Conservation (phyloP, 2,797 vertebrate genomes). For the Gymnodraco acuticeps region DNA sequence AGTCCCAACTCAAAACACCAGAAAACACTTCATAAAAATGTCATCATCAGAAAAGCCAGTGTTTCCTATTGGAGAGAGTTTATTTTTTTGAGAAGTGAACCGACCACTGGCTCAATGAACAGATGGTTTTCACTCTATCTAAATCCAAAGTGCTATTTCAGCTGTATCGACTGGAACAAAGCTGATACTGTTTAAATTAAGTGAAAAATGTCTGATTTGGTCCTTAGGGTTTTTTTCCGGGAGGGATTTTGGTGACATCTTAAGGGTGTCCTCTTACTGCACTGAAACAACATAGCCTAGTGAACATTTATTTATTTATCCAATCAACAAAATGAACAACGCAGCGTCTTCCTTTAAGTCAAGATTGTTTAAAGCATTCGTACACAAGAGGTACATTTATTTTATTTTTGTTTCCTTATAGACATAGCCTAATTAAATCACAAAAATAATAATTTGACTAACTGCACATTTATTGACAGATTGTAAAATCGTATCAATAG, state of each 20-base stretch:
- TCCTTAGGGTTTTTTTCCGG: neutral
- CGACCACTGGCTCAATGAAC: slow-evolving; percentile 51
- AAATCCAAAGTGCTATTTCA: slow-evolving; percentile 79
- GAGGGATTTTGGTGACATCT: slow-evolving; percentile 12
- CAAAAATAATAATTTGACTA: neutral
- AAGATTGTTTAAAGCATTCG: neutral
- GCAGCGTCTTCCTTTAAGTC: neutral
- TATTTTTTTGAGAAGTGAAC: slow-evolving; percentile 59
- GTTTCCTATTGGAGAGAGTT: slow-evolving; percentile 58
- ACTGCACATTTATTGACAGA: neutral
- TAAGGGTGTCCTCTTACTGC: neutral
- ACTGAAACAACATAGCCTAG: slow-evolving; percentile 1
- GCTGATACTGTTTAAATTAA: slow-evolving; percentile 67
- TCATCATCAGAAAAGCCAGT: slow-evolving; percentile 59
- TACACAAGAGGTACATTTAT: neutral
- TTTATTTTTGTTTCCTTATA: neutral
- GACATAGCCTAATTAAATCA: neutral
- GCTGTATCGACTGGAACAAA: slow-evolving; percentile 73
- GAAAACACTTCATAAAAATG: slow-evolving; percentile 75
- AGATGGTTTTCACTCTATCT: slow-evolving; percentile 73
- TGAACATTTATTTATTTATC: neutral
- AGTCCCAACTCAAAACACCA: slow-evolving; percentile 34
- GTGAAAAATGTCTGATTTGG: slow-evolving; percentile 57
- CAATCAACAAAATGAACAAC: neutral
- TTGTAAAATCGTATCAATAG: slow-evolving; percentile 3